Evolutionary conservation across 2,113 vertebrate genomes (phyloP).

Genomic region (Malurus cyaneus): DNA sequence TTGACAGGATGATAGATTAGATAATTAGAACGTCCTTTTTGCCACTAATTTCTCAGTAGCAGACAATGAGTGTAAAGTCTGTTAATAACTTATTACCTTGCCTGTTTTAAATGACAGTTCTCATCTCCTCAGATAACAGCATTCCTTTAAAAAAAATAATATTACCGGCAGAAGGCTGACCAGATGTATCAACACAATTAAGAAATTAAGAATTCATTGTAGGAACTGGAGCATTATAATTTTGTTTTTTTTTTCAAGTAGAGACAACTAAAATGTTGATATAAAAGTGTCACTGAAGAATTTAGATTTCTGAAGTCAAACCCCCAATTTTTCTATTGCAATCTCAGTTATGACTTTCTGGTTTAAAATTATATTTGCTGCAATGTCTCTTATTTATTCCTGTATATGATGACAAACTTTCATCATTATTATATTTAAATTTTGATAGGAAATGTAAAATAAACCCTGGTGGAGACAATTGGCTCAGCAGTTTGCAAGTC

Average conservation of each 20-base stretch:
- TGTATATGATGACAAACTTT: not conserved
- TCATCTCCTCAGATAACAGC: not conserved
- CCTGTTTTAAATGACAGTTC: not conserved
- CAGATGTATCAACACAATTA: not conserved
- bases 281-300: not conserved
- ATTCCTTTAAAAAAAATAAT: not conserved
- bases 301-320: not conserved
- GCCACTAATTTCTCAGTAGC: not conserved
- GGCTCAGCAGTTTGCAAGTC: not conserved
- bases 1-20: slow-evolving; percentile 21
- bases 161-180: not conserved
- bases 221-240: not conserved
- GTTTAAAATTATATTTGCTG: not conserved
- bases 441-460: not conserved
- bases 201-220: not conserved
- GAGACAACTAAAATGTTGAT: not conserved
- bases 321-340: not conserved
- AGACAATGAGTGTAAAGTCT: not conserved
- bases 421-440: not conserved
- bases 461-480: not conserved
- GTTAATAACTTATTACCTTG: not conserved
- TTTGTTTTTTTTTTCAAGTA: not conserved
- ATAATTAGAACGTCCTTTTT: slow-evolving; percentile 29
- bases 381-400: not conserved
- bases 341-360: not conserved